Conservation (phyloP, 2,113 vertebrate genomes). For the Toxostoma redivivum region DNA sequence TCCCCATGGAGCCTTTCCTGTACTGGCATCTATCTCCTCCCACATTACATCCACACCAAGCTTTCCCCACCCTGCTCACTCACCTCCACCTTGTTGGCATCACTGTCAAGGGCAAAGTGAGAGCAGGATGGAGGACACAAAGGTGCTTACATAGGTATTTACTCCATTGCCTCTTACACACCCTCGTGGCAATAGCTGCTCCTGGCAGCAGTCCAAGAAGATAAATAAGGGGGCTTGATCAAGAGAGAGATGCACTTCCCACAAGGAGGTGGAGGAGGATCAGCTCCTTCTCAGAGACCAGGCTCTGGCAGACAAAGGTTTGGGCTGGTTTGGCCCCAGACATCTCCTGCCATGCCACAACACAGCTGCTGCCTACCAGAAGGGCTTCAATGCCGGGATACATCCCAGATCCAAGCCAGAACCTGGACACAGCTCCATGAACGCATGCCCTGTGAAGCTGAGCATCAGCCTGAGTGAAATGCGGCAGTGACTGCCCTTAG, state of each 20-base stretch:
- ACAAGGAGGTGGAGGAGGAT: not conserved
- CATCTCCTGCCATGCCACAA: not conserved
- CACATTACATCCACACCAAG: not conserved
- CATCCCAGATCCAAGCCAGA: not conserved
- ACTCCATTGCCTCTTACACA: not conserved
- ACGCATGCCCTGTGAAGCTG: accelerated
- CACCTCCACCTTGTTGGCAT: accelerated
- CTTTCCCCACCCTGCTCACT: slow-evolving; percentile 12
- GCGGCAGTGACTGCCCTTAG: not conserved
- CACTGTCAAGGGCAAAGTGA: not conserved
- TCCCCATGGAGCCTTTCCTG: not conserved
- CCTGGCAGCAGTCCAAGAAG: not conserved
- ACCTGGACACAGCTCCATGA: not conserved
- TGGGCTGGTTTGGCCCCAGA: not conserved
- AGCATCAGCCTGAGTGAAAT: not conserved
- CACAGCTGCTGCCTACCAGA: not conserved
- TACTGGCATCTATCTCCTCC: not conserved
- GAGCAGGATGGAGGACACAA: not conserved
- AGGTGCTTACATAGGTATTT: not conserved
- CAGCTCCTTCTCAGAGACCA: not conserved
- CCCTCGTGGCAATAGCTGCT: not conserved
- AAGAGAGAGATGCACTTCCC: not conserved
- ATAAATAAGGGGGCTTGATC: not conserved
- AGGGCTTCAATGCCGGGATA: not conserved
- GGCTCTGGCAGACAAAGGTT: not conserved